Conservation (phyloP, 2,113 vertebrate species). For the Phoenicopterus ruber region DNA sequence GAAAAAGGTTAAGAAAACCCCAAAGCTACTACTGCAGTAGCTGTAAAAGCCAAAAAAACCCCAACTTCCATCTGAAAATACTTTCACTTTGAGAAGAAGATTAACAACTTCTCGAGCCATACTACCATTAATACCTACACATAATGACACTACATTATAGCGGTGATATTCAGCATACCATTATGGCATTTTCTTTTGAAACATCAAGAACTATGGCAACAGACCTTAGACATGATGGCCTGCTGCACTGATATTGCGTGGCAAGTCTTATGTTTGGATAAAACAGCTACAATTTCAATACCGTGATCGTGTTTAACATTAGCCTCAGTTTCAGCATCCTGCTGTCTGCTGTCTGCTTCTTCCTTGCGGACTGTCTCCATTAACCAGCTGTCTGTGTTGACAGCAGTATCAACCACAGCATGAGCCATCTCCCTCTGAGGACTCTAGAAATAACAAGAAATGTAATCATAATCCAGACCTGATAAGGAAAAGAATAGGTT, state of each 20-base stretch:
- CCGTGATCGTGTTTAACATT: not conserved
- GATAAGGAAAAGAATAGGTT: not conserved
- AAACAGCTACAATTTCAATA: not conserved
- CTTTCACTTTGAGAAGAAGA: not conserved
- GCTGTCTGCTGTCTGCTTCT: not conserved
- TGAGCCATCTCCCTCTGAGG: not conserved
- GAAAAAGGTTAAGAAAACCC: not conserved
- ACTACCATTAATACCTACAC: not conserved
- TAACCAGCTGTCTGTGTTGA: conserved; percentile 28
- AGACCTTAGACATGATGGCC: not conserved
- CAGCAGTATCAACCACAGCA: not conserved
- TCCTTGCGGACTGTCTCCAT: not conserved
- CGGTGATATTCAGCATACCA: not conserved
- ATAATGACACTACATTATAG: not conserved
- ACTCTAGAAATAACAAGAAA: conserved; percentile 23
- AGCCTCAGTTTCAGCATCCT: not conserved
- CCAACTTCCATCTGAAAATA: not conserved
- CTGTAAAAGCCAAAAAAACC: not conserved
- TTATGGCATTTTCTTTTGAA: not conserved
- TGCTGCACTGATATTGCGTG: not conserved
- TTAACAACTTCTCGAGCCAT: not conserved
- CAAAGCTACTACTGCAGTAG: not conserved
- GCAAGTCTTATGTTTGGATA: not conserved
- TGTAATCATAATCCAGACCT: not conserved
- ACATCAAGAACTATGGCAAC: not conserved